A percentile compares a stretch with the other conserved stretches of the same genome.
Evolutionary conservation across 1,140 invertebrate genomes (phyloP).

Genomic region (Oscheius sp.): DNA sequence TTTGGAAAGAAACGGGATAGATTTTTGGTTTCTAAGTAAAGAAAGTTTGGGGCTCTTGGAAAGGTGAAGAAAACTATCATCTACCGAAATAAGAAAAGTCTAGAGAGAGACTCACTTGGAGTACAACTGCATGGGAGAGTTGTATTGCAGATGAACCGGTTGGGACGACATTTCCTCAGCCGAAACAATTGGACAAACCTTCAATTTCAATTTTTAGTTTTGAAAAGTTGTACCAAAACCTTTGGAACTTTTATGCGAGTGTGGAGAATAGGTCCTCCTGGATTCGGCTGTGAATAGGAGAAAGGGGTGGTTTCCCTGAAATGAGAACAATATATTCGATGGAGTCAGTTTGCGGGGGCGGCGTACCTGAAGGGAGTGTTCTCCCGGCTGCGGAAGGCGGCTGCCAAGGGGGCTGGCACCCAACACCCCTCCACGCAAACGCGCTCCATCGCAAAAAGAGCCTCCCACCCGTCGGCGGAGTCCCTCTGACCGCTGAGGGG

Average conservation of each 20-base stretch:
- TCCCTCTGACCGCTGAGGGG: too few relatives aligned
- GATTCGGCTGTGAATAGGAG: slow-evolving; percentile 23
- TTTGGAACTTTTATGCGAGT: slow-evolving; percentile 19
- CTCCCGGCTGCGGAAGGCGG: slow-evolving; percentile 3
- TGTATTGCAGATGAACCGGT: slow-evolving; percentile 46
- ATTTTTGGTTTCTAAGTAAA: too few relatives aligned
- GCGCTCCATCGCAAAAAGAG: neutral
- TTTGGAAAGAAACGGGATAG: too few relatives aligned
- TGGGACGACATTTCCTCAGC: slow-evolving; percentile 27
- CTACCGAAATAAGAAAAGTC: too few relatives aligned
- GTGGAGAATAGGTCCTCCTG: slow-evolving; percentile 17
- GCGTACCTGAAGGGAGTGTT: slow-evolving; percentile 5
- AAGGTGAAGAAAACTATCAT: too few relatives aligned
- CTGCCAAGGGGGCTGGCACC: slow-evolving; percentile 10
- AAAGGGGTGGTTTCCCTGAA: slow-evolving; percentile 6
- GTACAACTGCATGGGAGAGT: slow-evolving; percentile 43
- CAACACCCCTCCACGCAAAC: neutral
- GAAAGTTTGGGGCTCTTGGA: too few relatives aligned
- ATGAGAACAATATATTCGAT: neutral
- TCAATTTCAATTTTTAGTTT: neutral
- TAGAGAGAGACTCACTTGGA: slow-evolving; percentile 37
- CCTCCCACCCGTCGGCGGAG: too few relatives aligned
- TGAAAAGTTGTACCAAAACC: slow-evolving; percentile 1
- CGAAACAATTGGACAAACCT: slow-evolving; percentile 21
- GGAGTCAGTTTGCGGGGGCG: neutral